A percentile compares a stretch with the other conserved stretches of the same genome.
phyloP scores from a whole-genome alignment of 2,888 invertebrate species.

The Cancer borealis region DNA sequence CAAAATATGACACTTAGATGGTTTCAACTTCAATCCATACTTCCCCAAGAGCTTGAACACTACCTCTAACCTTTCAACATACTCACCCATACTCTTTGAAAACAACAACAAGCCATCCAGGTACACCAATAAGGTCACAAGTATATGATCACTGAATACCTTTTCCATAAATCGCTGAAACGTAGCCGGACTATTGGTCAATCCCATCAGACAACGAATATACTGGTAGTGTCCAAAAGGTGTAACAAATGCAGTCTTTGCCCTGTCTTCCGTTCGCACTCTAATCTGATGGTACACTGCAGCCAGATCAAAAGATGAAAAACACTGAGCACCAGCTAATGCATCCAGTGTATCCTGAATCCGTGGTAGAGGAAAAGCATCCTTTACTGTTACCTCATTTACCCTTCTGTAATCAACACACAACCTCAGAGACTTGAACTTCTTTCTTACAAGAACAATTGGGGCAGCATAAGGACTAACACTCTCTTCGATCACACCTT shows the following conservation, averaged over 20 bases:
- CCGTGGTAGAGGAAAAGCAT: constrained; percentile 32
- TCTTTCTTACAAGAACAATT: constrained; percentile 12
- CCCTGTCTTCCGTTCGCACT: constrained; percentile 46
- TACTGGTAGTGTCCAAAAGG: constrained; percentile 72
- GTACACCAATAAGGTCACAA: constrained; percentile 64
- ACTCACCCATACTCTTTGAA: constrained; percentile 59
- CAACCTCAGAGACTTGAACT: not conserved
- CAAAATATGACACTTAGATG: constrained; percentile 68
- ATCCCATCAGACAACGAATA: constrained; percentile 66
- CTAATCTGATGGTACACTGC: constrained; percentile 69
- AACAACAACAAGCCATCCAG: constrained; percentile 76
- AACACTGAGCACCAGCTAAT: constrained; percentile 51
- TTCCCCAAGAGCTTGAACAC: constrained; percentile 62
- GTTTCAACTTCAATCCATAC: constrained; percentile 71
- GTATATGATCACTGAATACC: constrained; percentile 57
- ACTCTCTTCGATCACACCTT: constrained; percentile 31
- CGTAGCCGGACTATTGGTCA: constrained; percentile 70
- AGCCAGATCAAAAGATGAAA: constrained; percentile 68
- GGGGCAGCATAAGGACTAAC: constrained; percentile 31
- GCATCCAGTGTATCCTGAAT: constrained; percentile 55
- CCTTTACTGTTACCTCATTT: constrained; percentile 53
- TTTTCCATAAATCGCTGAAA: constrained; percentile 69
- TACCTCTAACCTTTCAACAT: constrained; percentile 59
- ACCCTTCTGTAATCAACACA: constrained; percentile 61
- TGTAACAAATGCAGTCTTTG: constrained; percentile 72